Percentiles rank a stretch among this genome's conserved stretches.
Evolutionary conservation across 2,797 vertebrate species (phyloP).

Genomic region (Mormyrops attenuatus): DNA sequence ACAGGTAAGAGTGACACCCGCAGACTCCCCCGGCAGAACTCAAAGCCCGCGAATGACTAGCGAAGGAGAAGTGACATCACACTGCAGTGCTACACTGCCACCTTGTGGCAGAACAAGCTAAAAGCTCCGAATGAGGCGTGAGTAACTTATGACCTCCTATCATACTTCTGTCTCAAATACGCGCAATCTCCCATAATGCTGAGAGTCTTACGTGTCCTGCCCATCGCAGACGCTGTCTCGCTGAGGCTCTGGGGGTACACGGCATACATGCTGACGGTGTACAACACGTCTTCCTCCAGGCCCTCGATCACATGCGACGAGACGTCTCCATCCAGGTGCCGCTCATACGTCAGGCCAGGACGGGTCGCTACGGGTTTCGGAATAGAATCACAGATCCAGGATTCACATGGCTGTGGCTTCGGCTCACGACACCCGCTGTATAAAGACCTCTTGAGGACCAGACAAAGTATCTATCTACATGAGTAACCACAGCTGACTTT

Average conservation of each 20-base stretch:
- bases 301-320: constrained; percentile 75
- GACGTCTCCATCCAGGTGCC: constrained; percentile 59
- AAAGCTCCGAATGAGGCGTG: background rate
- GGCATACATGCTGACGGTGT: constrained; percentile 70
- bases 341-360: constrained; percentile 66
- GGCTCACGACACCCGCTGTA: background rate
- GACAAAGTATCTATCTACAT: background rate
- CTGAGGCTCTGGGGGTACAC: constrained; percentile 69
- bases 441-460: background rate
- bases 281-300: constrained; percentile 74
- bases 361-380: constrained; percentile 55
- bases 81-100: constrained; percentile 8
- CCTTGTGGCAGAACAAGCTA: background rate
- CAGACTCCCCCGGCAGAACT: background rate
- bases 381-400: background rate
- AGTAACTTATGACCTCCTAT: background rate
- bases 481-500: background rate
- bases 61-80: background rate
- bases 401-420: background rate
- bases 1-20: background rate
- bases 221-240: constrained; percentile 63
- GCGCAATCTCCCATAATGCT: background rate
- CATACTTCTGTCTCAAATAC: background rate
- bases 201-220: constrained; percentile 71
- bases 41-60: background rate